A percentile compares a stretch with the other conserved stretches of the same genome.
Conservation (phyloP, 2,113 vertebrate species). For the Odocoileus hemionus region DNA sequence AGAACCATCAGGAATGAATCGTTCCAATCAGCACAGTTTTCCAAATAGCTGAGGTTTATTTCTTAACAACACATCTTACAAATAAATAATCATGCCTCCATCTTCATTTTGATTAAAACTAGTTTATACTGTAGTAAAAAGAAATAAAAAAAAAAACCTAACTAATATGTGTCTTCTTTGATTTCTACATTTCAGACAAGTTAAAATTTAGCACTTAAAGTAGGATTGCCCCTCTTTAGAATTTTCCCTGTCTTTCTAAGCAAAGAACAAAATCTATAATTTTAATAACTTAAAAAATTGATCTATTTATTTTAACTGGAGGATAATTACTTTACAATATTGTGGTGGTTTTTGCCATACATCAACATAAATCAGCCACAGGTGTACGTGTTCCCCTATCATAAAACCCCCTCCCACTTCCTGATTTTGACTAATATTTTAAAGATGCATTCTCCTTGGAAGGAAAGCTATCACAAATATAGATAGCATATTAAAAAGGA, state of each 20-base stretch:
- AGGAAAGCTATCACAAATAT: not conserved
- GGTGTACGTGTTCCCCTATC: not conserved
- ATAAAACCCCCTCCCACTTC: not conserved
- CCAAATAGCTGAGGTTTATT: not conserved
- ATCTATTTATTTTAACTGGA: not conserved
- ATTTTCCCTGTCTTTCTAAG: not conserved
- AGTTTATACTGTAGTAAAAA: not conserved
- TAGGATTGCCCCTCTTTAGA: not conserved
- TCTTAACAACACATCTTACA: not conserved
- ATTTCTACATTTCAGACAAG: not conserved
- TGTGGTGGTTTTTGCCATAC: not conserved
- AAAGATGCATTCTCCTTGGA: not conserved
- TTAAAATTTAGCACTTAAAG: not conserved
- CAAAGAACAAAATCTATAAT: not conserved
- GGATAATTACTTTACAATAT: not conserved
- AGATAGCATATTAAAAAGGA: not conserved
- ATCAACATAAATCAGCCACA: not conserved
- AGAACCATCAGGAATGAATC: conserved; percentile 9
- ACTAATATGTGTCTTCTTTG: not conserved
- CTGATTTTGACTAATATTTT: not conserved
- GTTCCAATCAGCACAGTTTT: not conserved
- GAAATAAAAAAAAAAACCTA: not conserved
- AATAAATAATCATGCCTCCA: not conserved
- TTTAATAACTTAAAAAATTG: not conserved
- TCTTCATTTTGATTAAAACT: not conserved